Conservation (phyloP, 2,797 vertebrate species). For the Odontamblyopus rebecca region DNA sequence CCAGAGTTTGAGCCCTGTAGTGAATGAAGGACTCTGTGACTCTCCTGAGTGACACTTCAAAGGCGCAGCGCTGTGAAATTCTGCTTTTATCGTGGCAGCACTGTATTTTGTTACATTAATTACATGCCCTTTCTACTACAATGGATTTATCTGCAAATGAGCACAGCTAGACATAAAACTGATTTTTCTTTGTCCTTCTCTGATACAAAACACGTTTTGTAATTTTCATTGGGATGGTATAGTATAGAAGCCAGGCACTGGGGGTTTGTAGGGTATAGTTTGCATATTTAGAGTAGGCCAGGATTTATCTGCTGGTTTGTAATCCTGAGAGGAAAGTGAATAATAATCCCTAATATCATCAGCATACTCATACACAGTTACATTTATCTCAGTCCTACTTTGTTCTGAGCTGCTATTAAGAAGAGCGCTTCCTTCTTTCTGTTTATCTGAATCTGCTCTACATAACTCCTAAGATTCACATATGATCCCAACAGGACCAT, state of each 20-base stretch:
- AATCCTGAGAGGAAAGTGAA: conserved; percentile 58
- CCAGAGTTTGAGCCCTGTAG: conserved; percentile 28
- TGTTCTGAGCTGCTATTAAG: conserved; percentile 32
- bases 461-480: conserved; percentile 30
- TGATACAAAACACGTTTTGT: conserved; percentile 43
- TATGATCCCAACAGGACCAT: conserved; percentile 34
- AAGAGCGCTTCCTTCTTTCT: conserved; percentile 11
- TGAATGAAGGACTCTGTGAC: conserved; percentile 31
- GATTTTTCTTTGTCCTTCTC: conserved; percentile 20
- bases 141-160: conserved; percentile 16
- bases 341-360: conserved; percentile 59
- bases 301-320: conserved; percentile 56
- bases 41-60: conserved; percentile 25
- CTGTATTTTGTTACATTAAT: conserved; percentile 28
- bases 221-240: conserved; percentile 33
- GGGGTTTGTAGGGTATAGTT: conserved; percentile 50
- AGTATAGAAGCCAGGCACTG: conserved; percentile 40
- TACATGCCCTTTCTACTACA: conserved; percentile 18
- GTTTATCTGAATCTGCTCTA: conserved; percentile 33
- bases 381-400: conserved; percentile 36
- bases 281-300: conserved; percentile 48
- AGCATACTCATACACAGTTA: conserved; percentile 40
- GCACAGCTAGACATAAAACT: conserved; percentile 1
- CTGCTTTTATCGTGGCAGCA: conserved; percentile 4
- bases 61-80: conserved; percentile 26